Evolutionary conservation across 2,113 vertebrate species (phyloP), one percentile per base, ranked within the genome.

Genomic region (Agelaius phoeniceus): DNA sequence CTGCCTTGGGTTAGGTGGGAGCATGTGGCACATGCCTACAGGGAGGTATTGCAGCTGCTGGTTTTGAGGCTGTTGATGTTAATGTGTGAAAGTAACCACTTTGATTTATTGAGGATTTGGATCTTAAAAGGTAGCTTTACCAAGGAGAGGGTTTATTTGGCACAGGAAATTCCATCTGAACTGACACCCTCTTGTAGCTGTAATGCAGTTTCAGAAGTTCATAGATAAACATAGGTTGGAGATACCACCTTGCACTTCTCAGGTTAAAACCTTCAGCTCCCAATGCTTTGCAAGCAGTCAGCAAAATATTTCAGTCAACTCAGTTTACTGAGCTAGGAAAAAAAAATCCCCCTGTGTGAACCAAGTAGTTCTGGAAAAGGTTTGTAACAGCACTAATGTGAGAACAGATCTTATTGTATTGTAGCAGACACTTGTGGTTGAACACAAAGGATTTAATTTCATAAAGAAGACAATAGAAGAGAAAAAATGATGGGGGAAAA

Each of bases 21-120:
- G 22, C 35, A 15, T 0, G 1, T 30, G 58, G 61, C 15, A 41
- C 3, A 0, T 49, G 23, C 15, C 59, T 31, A 0, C 4, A 23
- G 73, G 13, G n/a, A 59, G 16, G 19, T 30, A 19, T 5, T 46
- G 46, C 49, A 43, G 7, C 22, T 46, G 58, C 24, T 87, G 68
- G 3, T 52, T 77, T 73, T n/a, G 61, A 87, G 74, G 44, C 68
- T 77, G 35, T 24, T 68, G 39, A 43, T 16, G 11, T 24, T 76
- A 10, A 33, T 51, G 13, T 33, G 21, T 68, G 27, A 84, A 65
- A 52, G 31, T 11, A 52, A 81, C 41, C 7, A 15, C 41, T 74
- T 61, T 10, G 46, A 57, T 63, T 69, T 87, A 28, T 2, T 54
- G n/a, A 58, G 18, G 33, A 52, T 48, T 71, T 85, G 31, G 27